Base-by-base conservation (phyloP, 2,113 vertebrate species). In the Daubentonia madagascariensis region DNA sequence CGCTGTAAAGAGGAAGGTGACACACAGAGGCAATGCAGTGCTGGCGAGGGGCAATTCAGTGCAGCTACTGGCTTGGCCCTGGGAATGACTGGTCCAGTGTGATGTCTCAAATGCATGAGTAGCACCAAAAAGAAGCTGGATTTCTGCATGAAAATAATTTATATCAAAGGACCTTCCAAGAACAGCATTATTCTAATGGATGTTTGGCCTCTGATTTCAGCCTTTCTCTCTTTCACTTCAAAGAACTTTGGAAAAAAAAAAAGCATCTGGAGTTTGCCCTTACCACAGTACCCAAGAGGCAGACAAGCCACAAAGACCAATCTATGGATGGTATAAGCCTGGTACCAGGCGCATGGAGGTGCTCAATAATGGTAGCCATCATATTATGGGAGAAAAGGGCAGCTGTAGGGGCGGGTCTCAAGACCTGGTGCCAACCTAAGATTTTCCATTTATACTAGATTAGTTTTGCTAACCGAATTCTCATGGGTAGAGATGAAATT, bases 141-240 rank as follows among this genome's bases (percentile, higher is more conserved):
- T 93, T 96, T 89, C 83, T 85, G 35, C 52, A 45, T 93, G 70
- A 92, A 92, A 87, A 92, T 89, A 73, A 79, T 83, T 63, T 86
- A 9, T 43, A 92, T 80, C 73, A 67, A 92, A 54, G 9, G 16
- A 4, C 59, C 37, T 81, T 95, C 57, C 63, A 85, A 88, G 28
- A 94, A 81, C 5, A 95, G 30, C 5, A 30, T 54, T 81, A 83
- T 91, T 89, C 25, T 79, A 61, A 63, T 80, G 23, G 37, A 9
- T 76, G 22, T 90, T 86, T 92, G 57, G 59, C 50, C 89, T 87
- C 70, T 84, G 61, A 84, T 73, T 90, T 94, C 67, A 76, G 25
- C 25, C 50, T 90, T 45, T 35, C 73, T 93, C 87, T 86, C 22
- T 79, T 94, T 95, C 59, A 95, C 80, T 93, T 97, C 63, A 96